A percentile compares a stretch with the other conserved stretches of the same genome.
phyloP scores from a whole-genome alignment of 2,797 vertebrate species.

The Danio albolineatus region DNA sequence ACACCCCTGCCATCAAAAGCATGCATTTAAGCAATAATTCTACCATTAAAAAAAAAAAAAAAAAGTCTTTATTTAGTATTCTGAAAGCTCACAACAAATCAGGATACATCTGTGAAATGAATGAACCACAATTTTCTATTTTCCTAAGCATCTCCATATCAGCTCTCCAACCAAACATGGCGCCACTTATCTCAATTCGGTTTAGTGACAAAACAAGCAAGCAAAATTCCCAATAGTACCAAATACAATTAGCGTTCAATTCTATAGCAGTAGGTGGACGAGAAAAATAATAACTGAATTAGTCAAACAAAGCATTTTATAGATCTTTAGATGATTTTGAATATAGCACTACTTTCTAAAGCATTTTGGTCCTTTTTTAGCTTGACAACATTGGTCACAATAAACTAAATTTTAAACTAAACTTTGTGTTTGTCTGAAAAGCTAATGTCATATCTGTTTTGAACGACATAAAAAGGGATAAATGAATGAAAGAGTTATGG shows the following conservation, averaged over 20 bases:
- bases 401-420: too few species aligned
- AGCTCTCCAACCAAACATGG: too few species aligned
- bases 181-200: not conserved
- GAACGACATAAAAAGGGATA: not conserved
- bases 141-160: too few species aligned
- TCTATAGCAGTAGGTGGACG: not conserved
- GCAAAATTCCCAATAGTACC: not conserved
- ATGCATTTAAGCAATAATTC: not conserved
- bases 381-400: not conserved
- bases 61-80: not conserved
- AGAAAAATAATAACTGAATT: not conserved
- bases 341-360: not conserved
- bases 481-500: not conserved
- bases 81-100: not conserved
- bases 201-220: not conserved
- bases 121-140: not conserved
- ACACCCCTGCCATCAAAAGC: not conserved
- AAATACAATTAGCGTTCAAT: not conserved
- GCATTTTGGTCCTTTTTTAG: not conserved
- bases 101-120: not conserved
- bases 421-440: not conserved
- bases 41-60: accelerated
- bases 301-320: not conserved
- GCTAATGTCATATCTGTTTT: not conserved
- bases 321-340: not conserved